Percentiles rank a stretch among this genome's conserved stretches.
phyloP scores from a whole-genome alignment of 2,797 vertebrate genomes.

The Darevskia nairensis region DNA sequence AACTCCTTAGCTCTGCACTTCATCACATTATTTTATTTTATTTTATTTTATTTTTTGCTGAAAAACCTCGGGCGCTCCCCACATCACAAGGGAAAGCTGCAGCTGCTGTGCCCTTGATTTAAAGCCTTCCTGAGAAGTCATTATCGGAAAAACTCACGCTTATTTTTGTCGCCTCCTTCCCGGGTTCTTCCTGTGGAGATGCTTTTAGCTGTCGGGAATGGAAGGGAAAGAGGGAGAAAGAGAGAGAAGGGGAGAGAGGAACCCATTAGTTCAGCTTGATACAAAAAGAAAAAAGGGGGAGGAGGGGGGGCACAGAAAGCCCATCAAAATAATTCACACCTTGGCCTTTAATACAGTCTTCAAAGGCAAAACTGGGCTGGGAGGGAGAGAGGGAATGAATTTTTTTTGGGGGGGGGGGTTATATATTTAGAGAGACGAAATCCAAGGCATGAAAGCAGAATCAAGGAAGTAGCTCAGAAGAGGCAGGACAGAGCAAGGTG shows the following conservation, averaged over 20 bases:
- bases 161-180: conserved; percentile 93
- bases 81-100: neutral
- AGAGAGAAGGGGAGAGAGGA: conserved; percentile 1
- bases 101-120: conserved; percentile 22
- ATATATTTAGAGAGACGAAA: neutral
- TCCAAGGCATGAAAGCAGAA: no score
- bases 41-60: no score
- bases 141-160: conserved; percentile 86
- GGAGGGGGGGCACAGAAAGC: neutral
- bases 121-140: conserved; percentile 29
- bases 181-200: conserved; percentile 82
- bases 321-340: neutral
- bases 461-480: neutral
- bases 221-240: conserved; percentile 37
- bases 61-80: conserved; percentile 9
- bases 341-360: neutral
- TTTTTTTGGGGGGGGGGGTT: neutral
- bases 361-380: neutral
- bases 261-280: conserved; percentile 31
- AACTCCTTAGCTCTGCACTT: neutral
- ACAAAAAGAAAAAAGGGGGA: neutral
- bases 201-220: conserved; percentile 80
- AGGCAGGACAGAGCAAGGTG: fast-evolving
- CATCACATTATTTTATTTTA: neutral
- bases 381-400: neutral